Evolutionary conservation across 2,888 invertebrate species (phyloP).

Genomic region (Chymomyza caudatula): DNA sequence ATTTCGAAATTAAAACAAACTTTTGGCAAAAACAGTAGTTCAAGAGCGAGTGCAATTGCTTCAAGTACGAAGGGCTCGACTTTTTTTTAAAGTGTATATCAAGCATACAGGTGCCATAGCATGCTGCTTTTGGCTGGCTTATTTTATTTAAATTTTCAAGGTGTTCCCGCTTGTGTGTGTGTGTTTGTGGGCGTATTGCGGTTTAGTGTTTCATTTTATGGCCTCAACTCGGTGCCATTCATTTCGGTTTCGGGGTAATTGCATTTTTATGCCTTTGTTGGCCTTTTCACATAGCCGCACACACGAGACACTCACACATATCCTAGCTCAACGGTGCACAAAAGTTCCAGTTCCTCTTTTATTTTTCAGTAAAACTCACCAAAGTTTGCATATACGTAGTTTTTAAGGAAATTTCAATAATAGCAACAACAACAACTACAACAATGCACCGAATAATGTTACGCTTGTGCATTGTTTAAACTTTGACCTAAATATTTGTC

Average conservation of each 20-base stretch:
- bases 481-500: slow-evolving; percentile 54
- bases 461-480: slow-evolving; percentile 46
- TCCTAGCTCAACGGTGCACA: not conserved
- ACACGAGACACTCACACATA: not conserved
- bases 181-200: slow-evolving; percentile 32
- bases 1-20: no score
- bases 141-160: slow-evolving; percentile 57
- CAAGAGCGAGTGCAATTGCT: no score
- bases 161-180: slow-evolving; percentile 18
- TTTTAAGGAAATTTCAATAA: slow-evolving; percentile 30
- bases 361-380: slow-evolving; percentile 4
- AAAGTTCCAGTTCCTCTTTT: slow-evolving; percentile 3
- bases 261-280: slow-evolving; percentile 66
- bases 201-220: slow-evolving; percentile 51
- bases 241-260: slow-evolving; percentile 54
- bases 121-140: slow-evolving; percentile 21
- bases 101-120: not conserved
- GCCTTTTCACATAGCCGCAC: slow-evolving; percentile 33
- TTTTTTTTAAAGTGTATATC: no score
- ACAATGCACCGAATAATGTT: slow-evolving; percentile 23
- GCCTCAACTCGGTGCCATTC: slow-evolving; percentile 40
- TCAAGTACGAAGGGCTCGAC: no score
- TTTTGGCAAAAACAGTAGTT: no score
- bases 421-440: slow-evolving; percentile 1
- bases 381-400: slow-evolving; percentile 9